phyloP scores from a whole-genome alignment of 2,888 invertebrate species.

The Cheilosia impressa region DNA sequence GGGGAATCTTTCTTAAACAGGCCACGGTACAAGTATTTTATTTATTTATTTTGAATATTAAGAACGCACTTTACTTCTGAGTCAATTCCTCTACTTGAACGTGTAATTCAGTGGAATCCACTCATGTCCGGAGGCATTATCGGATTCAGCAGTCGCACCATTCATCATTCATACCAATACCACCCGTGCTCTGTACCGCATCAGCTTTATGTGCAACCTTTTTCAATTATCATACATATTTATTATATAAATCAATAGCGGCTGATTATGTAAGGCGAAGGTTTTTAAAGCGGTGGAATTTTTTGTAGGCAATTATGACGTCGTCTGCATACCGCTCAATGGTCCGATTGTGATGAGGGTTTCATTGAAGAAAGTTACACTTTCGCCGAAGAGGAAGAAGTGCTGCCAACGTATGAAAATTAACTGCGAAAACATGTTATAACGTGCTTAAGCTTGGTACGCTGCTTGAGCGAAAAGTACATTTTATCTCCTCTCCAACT shows the following conservation, averaged over 20 bases:
- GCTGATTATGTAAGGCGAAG: background rate
- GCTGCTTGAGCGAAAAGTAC: no score
- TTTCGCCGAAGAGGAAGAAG: background rate
- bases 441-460: no score
- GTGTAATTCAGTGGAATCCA: constrained; percentile 53
- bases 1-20: constrained; percentile 2
- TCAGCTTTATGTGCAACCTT: constrained; percentile 3
- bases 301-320: background rate
- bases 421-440: no score
- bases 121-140: constrained; percentile 20
- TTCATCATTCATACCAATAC: background rate
- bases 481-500: no score
- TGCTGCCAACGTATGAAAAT: background rate
- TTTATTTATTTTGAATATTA: constrained; percentile 11
- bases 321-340: background rate
- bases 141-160: constrained; percentile 26
- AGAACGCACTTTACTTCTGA: constrained; percentile 14
- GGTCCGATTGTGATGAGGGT: background rate
- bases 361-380: background rate
- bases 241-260: background rate
- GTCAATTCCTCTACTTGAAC: constrained; percentile 17
- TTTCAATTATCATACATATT: constrained; percentile 8
- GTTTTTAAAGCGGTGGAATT: background rate
- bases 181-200: constrained; percentile 12
- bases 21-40: constrained; percentile 17